Conservation (phyloP, 1,140 invertebrate species). For the Drosophila biarmipes region DNA sequence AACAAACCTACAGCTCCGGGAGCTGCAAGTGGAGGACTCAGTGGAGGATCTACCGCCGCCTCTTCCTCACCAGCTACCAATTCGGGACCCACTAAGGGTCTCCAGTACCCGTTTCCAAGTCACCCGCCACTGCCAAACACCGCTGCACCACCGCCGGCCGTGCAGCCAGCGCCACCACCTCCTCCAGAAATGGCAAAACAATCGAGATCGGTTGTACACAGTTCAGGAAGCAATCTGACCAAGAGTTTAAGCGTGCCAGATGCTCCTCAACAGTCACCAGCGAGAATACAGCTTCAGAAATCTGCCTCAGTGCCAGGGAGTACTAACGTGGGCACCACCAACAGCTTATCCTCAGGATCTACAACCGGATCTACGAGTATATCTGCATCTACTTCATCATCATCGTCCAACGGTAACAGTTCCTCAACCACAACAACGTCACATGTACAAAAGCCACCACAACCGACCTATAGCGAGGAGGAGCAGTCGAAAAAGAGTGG, state of each 20-base stretch:
- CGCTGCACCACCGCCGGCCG: slow-evolving; percentile 70
- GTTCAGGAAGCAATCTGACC: slow-evolving; percentile 33
- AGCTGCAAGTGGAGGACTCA: background rate
- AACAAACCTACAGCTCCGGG: slow-evolving; percentile 23
- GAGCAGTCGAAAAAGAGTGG: slow-evolving; percentile 42
- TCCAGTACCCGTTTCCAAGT: slow-evolving; percentile 93
- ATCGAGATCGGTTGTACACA: slow-evolving; percentile 10
- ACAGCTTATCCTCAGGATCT: slow-evolving; percentile 13
- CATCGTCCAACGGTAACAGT: slow-evolving; percentile 77
- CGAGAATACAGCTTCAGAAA: slow-evolving; percentile 75
- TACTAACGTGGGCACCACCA: slow-evolving; percentile 79
- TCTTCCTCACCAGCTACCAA: slow-evolving; percentile 35
- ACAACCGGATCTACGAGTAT: background rate
- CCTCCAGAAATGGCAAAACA: slow-evolving; percentile 54
- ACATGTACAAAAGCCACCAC: slow-evolving; percentile 67
- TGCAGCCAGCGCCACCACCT: slow-evolving; percentile 71
- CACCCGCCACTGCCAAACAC: slow-evolving; percentile 88
- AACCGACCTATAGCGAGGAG: slow-evolving; percentile 54
- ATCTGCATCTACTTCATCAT: slow-evolving; percentile 19
- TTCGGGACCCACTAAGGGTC: slow-evolving; percentile 85
- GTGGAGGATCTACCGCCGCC: slow-evolving; percentile 3
- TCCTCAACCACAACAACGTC: slow-evolving; percentile 68
- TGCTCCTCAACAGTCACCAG: slow-evolving; percentile 6
- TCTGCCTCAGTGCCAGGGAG: slow-evolving; percentile 85
- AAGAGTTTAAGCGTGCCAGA: slow-evolving; percentile 77